Evolutionary conservation across 2,113 vertebrate species (phyloP).

Genomic region (Elaphurus davidianus): DNA sequence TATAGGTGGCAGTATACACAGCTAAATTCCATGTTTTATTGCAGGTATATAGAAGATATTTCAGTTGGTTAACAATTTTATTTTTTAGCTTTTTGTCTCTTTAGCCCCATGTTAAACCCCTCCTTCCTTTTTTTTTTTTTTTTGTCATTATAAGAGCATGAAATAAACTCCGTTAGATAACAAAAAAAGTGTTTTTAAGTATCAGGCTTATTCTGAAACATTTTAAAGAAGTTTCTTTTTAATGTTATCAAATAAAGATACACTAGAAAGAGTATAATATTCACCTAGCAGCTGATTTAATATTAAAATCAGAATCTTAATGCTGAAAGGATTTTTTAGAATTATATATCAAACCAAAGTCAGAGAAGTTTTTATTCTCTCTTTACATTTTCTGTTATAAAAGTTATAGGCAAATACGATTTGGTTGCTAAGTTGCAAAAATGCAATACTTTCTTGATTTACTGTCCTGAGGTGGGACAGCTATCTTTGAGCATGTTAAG

Average conservation of each 20-base stretch:
- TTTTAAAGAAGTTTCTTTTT: neutral
- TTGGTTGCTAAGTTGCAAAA: neutral
- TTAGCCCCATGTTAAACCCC: neutral
- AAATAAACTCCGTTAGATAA: neutral
- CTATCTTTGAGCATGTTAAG: slow-evolving; percentile 2
- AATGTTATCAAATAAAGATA: neutral
- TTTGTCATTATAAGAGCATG: neutral
- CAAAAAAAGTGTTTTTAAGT: neutral
- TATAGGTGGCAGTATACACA: slow-evolving; percentile 64
- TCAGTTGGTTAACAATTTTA: neutral
- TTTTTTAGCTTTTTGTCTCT: slow-evolving; percentile 6
- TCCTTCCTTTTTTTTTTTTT: neutral
- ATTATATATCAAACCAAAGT: neutral
- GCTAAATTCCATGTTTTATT: neutral
- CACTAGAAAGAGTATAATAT: neutral
- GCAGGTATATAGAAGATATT: neutral
- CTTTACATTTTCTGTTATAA: slow-evolving; percentile 12
- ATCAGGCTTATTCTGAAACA: neutral
- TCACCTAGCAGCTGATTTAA: neutral
- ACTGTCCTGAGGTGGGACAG: neutral
- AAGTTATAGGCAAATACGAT: neutral
- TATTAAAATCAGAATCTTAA: slow-evolving; percentile 11
- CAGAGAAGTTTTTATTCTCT: neutral
- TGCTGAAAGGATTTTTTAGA: neutral
- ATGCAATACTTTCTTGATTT: neutral